A percentile compares a stretch with the other conserved stretches of the same genome.
phyloP scores from a whole-genome alignment of 2,113 vertebrate genomes.

The Muscicapa adusta region DNA sequence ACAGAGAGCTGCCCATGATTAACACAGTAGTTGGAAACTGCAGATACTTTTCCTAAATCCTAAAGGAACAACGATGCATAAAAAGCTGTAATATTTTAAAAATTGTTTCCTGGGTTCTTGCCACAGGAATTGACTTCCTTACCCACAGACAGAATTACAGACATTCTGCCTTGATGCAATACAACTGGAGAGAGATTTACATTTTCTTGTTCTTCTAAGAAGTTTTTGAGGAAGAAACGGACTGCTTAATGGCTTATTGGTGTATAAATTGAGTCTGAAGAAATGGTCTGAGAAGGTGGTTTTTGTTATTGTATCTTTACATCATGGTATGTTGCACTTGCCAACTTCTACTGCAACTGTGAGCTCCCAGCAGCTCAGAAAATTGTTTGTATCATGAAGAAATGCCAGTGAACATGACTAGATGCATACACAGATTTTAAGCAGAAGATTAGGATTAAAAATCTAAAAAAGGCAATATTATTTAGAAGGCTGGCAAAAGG shows the following conservation, averaged over 20 bases:
- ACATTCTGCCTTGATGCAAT: background rate
- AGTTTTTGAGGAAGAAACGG: background rate
- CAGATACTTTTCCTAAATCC: background rate
- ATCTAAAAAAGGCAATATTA: background rate
- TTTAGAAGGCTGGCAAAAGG: background rate
- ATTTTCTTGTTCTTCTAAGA: background rate
- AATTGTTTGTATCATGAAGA: background rate
- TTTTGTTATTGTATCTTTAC: background rate
- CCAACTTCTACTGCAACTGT: background rate
- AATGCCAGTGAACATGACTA: background rate
- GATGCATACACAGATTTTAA: background rate
- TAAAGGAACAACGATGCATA: background rate
- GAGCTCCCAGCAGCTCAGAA: background rate
- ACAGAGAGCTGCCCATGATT: background rate
- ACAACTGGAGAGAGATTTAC: background rate
- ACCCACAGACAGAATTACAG: background rate
- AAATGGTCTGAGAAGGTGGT: background rate
- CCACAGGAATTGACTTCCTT: background rate
- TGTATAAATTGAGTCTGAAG: background rate
- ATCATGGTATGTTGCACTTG: background rate
- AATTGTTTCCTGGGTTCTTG: background rate
- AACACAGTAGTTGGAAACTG: background rate
- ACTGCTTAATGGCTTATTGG: background rate
- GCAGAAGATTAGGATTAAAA: background rate
- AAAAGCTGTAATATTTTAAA: background rate